Evolutionary conservation across 2,888 invertebrate species (phyloP).

Genomic region (Hyppa rectilinea): DNA sequence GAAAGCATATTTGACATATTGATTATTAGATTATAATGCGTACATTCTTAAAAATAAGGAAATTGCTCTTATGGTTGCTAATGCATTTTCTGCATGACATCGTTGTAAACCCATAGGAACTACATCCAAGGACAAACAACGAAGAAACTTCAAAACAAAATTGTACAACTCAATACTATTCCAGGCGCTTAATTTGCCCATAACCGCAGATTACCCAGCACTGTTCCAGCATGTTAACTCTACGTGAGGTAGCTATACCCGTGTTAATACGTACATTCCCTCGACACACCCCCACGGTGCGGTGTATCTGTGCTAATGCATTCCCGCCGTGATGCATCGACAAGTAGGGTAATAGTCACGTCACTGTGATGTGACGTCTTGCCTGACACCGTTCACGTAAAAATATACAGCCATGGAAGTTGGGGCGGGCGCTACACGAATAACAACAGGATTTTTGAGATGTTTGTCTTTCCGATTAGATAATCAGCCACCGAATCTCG

Average conservation of each 20-base stretch:
- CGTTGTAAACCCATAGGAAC: too few species aligned
- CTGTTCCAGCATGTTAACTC: conserved; percentile 13
- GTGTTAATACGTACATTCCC: background rate
- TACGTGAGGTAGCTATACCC: background rate
- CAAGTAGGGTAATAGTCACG: conserved; percentile 54
- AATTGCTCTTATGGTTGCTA: too few species aligned
- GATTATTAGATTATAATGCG: too few species aligned
- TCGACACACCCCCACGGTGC: background rate
- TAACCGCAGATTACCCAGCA: conserved; percentile 9
- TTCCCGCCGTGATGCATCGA: conserved; percentile 39
- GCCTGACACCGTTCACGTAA: conserved; percentile 29
- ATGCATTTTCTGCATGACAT: too few species aligned
- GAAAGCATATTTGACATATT: too few species aligned
- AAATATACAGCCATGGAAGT: conserved; percentile 2
- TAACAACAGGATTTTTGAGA: background rate
- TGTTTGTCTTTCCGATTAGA: background rate
- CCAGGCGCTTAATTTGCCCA: background rate
- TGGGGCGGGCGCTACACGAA: background rate
- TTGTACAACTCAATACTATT: background rate
- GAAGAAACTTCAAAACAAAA: background rate
- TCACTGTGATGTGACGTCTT: conserved; percentile 40
- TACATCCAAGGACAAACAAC: too few species aligned
- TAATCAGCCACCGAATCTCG: background rate
- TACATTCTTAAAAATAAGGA: too few species aligned
- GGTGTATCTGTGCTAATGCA: conserved; percentile 35